Evolutionary conservation across 2,888 invertebrate species (phyloP), one percentile per base, ranked within the genome.

Genomic region (Hymenopus coronatus): DNA sequence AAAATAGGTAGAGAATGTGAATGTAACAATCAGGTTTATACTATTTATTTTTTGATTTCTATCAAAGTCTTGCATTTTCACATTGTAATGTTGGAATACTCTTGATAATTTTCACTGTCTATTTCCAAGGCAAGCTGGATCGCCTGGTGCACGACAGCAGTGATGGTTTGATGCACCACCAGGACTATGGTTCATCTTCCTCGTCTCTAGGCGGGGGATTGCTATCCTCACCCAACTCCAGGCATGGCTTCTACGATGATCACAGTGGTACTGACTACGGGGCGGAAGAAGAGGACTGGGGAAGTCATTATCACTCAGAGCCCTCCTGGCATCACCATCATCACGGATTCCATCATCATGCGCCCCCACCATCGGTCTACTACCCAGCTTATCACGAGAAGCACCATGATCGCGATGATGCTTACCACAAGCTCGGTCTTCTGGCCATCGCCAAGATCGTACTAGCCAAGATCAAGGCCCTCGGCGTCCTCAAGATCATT

Each of bases 381-480:
- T 82, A 84, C 83, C 83, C 81, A n/a, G 84, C 82, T 0, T 84
- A 28, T 33, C 54, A 70, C 54, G 54, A 70, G 20, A 70, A 70
- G 4, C 85, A 88, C 27, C 83, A 88, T 83, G 33, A 89, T 8
- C 85, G 88, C 30, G 46, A 87, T 46, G 85, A 88, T 8, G 85
- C 85, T 3, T 85, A 87, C 9, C 85, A 88, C 40, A 90, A 90
- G 83, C 86, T 90, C 25, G 89, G 89, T 7, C 12, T 89, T 25
- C 89, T 90, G 12, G 90, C 89, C 83, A n/a, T 90, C 25, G 85
- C 88, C 87, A 90, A 90, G 33, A 85, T 89, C n/a, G 82, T 89
- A 40, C 54, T 90, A 46, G 89, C 90, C 14, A 89, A 89, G 46
- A 28, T 89, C 14, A 89, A 89, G 33, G 88, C 89, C 12, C 84